Evolutionary conservation across 1,140 invertebrate species (phyloP), one percentile per base, ranked within the genome.

Genomic region (Batillaria attramentaria): DNA sequence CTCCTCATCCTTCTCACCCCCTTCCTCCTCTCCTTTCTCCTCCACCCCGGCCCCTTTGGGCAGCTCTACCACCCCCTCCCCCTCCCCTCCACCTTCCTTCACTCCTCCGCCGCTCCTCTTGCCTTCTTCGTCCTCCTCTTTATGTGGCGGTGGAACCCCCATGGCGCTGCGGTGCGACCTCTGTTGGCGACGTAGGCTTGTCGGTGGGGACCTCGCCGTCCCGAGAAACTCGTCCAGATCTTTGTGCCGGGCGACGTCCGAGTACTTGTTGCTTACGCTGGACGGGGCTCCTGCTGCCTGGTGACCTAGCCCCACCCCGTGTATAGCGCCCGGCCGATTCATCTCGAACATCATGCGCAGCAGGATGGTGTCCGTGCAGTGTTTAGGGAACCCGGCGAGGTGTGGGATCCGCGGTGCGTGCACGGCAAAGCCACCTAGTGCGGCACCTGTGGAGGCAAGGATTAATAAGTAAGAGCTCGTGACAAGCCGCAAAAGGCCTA

Each of bases 291-390:
- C 68, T 5, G 68, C 68, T 13, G 68, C 68, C 68, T 70, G 68
- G 41, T 70, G 68, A 0, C 68, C 68, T 28, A 70, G 39, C 2
- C 68, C 68, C 3, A 70, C 33, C 4, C 68, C 68, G 10, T 37
- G 33, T 18, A 28, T 18, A 24, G 16, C 8, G 20, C 43, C 66
- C 42, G 46, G 77, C 35, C 68, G 43, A 54, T 73, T 79, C 70
- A 79, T 72, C 41, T 73, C 78, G 37, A 79, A 57, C 78, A 79
- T 79, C 69, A 79, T 79, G 43, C 69, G 24, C 69, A 79, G 78
- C 78, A 79, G 37, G 18, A 79, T 72, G 31, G 78, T 79, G 78
- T 79, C 78, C 31, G 78, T 79, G 70, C 78, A 79, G 70, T 79
- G 78, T 16, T 43, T 46, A n/a, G 78, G 78, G 41, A 79, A 79